A percentile compares a stretch with the other conserved stretches of the same genome.
Conservation (phyloP, 2,797 vertebrate species). For the Hemibagrus guttatus region DNA sequence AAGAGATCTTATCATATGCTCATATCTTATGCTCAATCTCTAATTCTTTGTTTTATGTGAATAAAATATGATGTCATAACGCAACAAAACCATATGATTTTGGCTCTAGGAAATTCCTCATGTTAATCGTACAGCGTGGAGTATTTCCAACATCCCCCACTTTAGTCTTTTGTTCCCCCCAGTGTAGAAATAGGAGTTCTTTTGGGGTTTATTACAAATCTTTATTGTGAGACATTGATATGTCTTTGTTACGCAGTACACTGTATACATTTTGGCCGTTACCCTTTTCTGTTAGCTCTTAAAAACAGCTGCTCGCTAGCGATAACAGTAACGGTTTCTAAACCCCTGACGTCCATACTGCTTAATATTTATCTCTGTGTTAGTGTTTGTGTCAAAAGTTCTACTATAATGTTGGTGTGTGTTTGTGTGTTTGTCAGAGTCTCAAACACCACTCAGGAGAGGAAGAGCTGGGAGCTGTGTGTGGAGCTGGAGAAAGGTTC, state of each 20-base stretch:
- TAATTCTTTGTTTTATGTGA: neutral
- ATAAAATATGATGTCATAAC: neutral
- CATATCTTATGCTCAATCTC: neutral
- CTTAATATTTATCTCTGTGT: neutral
- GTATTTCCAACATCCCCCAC: neutral
- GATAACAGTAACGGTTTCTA: neutral
- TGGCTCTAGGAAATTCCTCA: neutral
- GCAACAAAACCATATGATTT: neutral
- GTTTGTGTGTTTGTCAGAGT: conserved; percentile 62
- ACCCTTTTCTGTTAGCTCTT: neutral
- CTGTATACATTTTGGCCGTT: neutral
- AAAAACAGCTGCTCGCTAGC: neutral
- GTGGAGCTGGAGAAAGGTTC: conserved; percentile 63
- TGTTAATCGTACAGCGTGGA: neutral
- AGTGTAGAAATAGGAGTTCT: neutral
- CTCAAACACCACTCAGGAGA: conserved; percentile 46
- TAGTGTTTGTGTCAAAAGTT: neutral
- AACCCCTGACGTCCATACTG: neutral
- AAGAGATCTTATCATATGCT: too few species aligned
- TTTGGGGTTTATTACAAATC: too few species aligned
- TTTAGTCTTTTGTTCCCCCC: neutral
- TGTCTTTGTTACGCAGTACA: neutral
- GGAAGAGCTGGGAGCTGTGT: conserved; percentile 67
- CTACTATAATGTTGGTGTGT: neutral
- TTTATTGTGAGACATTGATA: neutral